Evolutionary conservation across 2,888 invertebrate genomes (phyloP), one percentile per base, ranked within the genome.

Genomic region (Scaptomyza reducta): DNA sequence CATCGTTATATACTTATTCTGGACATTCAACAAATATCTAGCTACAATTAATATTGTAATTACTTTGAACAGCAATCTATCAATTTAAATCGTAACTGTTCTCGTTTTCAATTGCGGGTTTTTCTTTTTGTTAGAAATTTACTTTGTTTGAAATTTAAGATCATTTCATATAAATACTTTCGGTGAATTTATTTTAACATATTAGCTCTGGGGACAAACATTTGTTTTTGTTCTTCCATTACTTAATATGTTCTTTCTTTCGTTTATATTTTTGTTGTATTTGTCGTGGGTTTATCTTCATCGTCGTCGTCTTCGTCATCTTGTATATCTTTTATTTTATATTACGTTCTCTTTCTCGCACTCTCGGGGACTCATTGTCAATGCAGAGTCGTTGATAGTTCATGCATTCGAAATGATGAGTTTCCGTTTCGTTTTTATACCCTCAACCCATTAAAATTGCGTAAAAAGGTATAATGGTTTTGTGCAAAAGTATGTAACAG

Each of bases 341-440:
- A 41, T 55, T 10, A 41, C 44, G 31, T 31, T 73, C 57, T 33
- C 60, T 57, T 29, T 75, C 25, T 33, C 16, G 40, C 56, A 22
- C 59, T 40, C 58, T 71, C 45, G 57, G 67, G 33, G 45, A 45
- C 51, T 31, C 62, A 81, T 81, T 78, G 61, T 46, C 60, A 55
- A 81, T 85, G 83, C 86, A 67, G 60, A 66, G 61, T 76, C 59
- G 63, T 45, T 57, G 53, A 25, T 63, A 68, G 68, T 74, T 65
- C 41, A 66, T 72, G 71, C 82, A 79, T 82, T 82, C 79, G 58
- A 49, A 79, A 74, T 75, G 60, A 60, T 49, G 56, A 66, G 72
- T 60, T 79, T 82, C 57, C 68, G 63, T 56, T 55, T 55, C 57
- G 45, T 56, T 58, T 44, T 14, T n/a, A n/a, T n/a, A n/a, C n/a